Conservation (phyloP, 2,113 vertebrate species). For the Crypturellus undulatus region DNA sequence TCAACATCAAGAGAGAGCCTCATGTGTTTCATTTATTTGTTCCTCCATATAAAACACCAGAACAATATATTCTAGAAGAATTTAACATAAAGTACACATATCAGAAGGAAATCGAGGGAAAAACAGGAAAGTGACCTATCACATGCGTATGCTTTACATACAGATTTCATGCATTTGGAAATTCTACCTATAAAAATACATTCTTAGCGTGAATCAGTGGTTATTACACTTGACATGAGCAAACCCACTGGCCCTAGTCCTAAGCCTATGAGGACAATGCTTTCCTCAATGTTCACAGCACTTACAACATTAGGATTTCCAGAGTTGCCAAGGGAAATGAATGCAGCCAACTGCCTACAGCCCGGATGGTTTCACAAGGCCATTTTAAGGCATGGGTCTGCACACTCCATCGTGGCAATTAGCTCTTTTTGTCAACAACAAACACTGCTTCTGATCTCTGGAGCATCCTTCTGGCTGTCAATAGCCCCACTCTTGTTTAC, state of each 20-base stretch:
- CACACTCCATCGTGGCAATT: background rate
- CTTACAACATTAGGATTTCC: background rate
- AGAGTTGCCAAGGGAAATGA: background rate
- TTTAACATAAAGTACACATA: background rate
- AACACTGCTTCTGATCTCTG: background rate
- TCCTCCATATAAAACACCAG: background rate
- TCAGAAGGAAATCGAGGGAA: background rate
- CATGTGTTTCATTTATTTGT: background rate
- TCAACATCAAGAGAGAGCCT: background rate
- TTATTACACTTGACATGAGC: background rate
- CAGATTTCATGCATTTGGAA: background rate
- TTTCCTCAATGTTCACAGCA: background rate
- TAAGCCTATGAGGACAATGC: background rate
- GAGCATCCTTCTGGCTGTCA: slow-evolving; percentile 4
- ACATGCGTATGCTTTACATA: background rate
- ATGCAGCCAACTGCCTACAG: background rate
- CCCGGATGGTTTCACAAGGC: background rate
- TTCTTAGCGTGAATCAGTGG: background rate
- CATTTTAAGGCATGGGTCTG: background rate
- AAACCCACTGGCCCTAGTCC: background rate
- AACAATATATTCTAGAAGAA: background rate
- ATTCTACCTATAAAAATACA: background rate
- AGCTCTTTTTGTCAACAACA: background rate
- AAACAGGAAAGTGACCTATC: background rate
- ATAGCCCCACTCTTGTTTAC: background rate